Percentiles rank a stretch among this genome's conserved stretches.
phyloP scores from a whole-genome alignment of 2,797 vertebrate species.

The Gallirallus australis region DNA sequence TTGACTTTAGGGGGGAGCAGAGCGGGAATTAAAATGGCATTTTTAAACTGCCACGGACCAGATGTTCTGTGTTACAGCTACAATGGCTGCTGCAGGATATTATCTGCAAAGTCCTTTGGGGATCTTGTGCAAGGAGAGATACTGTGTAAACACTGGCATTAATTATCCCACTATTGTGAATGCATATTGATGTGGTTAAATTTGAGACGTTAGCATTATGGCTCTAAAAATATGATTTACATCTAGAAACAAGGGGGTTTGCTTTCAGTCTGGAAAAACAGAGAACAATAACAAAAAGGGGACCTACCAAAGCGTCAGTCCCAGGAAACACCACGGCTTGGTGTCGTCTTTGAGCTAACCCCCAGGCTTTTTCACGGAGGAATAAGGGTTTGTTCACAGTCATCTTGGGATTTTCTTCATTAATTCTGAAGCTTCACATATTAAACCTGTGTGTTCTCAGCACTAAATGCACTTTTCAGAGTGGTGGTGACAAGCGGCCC shows the following conservation, averaged over 20 bases:
- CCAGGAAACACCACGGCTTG: background rate
- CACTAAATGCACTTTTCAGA: background rate
- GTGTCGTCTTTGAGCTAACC: accelerated
- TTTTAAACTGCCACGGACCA: background rate
- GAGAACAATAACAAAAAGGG: background rate
- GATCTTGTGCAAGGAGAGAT: background rate
- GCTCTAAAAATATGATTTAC: background rate
- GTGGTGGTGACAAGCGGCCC: background rate
- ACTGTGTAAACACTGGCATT: background rate
- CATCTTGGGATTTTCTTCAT: background rate
- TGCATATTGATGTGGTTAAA: accelerated
- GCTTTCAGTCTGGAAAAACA: background rate
- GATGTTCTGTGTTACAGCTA: background rate
- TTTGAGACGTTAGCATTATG: accelerated
- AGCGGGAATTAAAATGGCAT: background rate
- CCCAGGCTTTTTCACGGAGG: accelerated
- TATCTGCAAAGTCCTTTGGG: background rate
- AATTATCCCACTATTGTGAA: background rate
- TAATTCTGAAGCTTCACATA: accelerated
- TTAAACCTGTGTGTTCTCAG: background rate
- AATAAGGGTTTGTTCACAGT: background rate
- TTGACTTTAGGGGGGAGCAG: background rate
- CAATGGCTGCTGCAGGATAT: background rate
- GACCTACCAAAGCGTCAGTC: background rate
- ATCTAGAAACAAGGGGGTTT: background rate